Percentiles rank a stretch among this genome's conserved stretches.
Conservation (phyloP, 2,113 vertebrate species). For the Opisthocomus hoazin region DNA sequence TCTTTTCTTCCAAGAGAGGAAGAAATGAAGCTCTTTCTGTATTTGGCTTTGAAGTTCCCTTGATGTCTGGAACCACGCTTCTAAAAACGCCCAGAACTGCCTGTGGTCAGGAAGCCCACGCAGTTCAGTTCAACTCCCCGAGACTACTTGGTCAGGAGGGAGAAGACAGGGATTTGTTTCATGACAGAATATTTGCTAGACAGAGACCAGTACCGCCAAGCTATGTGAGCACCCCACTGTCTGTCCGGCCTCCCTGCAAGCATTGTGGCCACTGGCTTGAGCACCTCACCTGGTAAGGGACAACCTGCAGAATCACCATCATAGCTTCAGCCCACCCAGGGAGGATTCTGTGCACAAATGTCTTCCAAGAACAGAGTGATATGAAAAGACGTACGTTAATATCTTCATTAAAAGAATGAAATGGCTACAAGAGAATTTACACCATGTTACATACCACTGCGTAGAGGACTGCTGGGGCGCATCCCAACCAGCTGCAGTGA, state of each 20-base stretch:
- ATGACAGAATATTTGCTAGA: not conserved
- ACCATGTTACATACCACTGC: no score
- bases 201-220: not conserved
- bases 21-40: not conserved
- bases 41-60: not conserved
- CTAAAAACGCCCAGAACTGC: accelerated
- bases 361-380: not conserved
- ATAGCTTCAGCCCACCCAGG: not conserved
- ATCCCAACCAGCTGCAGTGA: not conserved
- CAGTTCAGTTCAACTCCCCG: not conserved
- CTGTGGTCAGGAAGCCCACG: not conserved
- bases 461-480: not conserved
- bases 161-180: not conserved
- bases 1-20: not conserved
- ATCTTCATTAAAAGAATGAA: not conserved
- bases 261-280: no score
- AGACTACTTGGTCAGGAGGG: not conserved
- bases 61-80: not conserved
- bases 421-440: not conserved
- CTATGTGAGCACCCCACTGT: not conserved
- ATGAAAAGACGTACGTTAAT: not conserved
- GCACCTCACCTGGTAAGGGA: not conserved
- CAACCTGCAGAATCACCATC: not conserved
- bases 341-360: not conserved
- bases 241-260: not conserved